Conservation (phyloP, 2,113 vertebrate species). For the Porphyrio hochstetteri region DNA sequence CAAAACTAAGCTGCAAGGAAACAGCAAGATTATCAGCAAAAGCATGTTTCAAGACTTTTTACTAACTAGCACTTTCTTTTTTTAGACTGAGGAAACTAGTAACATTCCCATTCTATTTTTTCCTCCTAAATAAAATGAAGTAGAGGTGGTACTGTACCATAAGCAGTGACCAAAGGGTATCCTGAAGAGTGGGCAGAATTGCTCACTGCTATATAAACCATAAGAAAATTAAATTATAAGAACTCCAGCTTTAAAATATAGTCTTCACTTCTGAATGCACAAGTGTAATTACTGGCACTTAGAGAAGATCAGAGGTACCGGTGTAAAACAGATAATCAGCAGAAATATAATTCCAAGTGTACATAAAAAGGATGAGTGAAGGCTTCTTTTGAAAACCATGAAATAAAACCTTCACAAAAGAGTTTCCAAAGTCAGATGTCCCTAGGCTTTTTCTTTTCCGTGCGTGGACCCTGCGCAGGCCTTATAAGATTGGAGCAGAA, state of each 20-base stretch:
- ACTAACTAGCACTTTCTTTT: background rate
- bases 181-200: background rate
- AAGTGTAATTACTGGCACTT: background rate
- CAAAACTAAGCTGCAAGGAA: background rate
- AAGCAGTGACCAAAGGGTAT: background rate
- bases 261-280: background rate
- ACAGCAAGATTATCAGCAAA: background rate
- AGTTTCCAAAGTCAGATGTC: constrained; percentile 9
- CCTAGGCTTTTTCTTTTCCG: background rate
- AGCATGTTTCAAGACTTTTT: background rate
- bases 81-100: background rate
- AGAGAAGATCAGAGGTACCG: background rate
- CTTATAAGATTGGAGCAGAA: background rate
- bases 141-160: background rate
- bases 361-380: background rate
- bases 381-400: background rate
- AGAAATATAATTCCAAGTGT: background rate
- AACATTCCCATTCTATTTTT: background rate
- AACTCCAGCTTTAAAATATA: background rate
- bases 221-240: background rate
- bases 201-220: background rate
- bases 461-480: background rate
- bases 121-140: background rate
- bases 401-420: background rate
- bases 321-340: background rate